These are phyloP conservation scores for Monoplex corrugatus DNA, from an alignment of 2,888 invertebrate genomes.

Conservation along the genomic window DNA sequence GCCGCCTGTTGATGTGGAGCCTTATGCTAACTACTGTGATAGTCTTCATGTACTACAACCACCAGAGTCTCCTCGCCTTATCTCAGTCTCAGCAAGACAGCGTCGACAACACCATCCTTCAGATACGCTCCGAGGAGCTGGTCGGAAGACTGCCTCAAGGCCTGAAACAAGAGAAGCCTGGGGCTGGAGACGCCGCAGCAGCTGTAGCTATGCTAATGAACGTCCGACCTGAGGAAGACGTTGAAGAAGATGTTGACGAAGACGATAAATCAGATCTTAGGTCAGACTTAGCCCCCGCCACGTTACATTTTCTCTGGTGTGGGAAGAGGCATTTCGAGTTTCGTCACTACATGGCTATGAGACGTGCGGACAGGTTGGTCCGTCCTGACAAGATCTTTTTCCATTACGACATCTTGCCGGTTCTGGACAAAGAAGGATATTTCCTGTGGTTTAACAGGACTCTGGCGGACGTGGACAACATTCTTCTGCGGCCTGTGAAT, in stretches of 20 bases:
- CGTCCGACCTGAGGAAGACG: background rate
- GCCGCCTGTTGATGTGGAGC: conserved; percentile 48
- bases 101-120: background rate
- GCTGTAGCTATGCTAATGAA: background rate
- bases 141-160: conserved; percentile 42
- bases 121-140: background rate
- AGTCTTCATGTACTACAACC: conserved; percentile 54
- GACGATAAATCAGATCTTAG: conserved; percentile 55
- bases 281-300: conserved; percentile 60
- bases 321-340: conserved; percentile 58
- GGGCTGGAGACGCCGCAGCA: background rate
- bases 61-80: conserved; percentile 32
- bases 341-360: conserved; percentile 59
- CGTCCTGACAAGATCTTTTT: conserved; percentile 62
- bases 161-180: conserved; percentile 20
- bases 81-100: conserved; percentile 13
- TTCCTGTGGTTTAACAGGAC: conserved; percentile 60
- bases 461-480: conserved; percentile 55
- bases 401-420: conserved; percentile 57
- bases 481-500: conserved; percentile 56
- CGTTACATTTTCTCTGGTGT: conserved; percentile 61
- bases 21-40: conserved; percentile 22
- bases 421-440: conserved; percentile 56
- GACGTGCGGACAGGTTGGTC: conserved; percentile 55
- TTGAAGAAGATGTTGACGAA: conserved; percentile 47